Base-by-base conservation (phyloP, 2,888 invertebrate species). In the Drosophila neonasuta region DNA sequence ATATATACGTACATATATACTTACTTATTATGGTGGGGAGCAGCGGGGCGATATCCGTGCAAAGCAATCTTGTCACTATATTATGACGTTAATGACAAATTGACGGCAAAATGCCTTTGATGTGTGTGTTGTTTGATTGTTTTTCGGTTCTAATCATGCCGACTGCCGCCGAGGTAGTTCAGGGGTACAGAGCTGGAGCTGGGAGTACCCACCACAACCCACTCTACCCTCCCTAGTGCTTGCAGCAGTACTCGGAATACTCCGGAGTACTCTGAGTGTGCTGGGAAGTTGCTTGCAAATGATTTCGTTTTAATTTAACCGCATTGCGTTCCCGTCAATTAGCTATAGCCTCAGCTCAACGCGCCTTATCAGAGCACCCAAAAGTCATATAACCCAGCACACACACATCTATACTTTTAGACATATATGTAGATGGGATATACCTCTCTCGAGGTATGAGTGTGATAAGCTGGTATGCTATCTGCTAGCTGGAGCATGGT, bases 71-170 rank as follows among this genome's bases (percentile, higher is more conserved):
- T 88, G 90, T 88, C 89, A 88, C 84, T 89, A 88, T 88, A 88
- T 88, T 89, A 87, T 86, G 80, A 80, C 80, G 78, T 76, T 88
- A 88, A 90, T 89, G 89, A 90, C 90, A 90, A 90, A 90, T 90
- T 90, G 90, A 81, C 90, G 90, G 90, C 80, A 61, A 77, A 87
- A 82, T 76, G 75, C 68, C 79, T 90, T 89, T 89, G 89, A 89
- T 77, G 88, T 89, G 75, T 87, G 72, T 75, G 81, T 74, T 87
- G 88, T 90, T 89, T 90, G 88, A 88, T 89, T 89, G 89, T 88
- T 74, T 77, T 74, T 74, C 34, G 80, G 89, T 79, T 86, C 87
- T 87, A 88, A 85, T 88, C 88, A 86, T 87, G 83, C 86, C 79
- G 82, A 86, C 88, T 88, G 89, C 89, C 89, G 89, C 87, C 87